These are phyloP conservation scores for Nesoenas mayeri DNA, from an alignment of 2,113 vertebrate genomes.

Conservation along the genomic window DNA sequence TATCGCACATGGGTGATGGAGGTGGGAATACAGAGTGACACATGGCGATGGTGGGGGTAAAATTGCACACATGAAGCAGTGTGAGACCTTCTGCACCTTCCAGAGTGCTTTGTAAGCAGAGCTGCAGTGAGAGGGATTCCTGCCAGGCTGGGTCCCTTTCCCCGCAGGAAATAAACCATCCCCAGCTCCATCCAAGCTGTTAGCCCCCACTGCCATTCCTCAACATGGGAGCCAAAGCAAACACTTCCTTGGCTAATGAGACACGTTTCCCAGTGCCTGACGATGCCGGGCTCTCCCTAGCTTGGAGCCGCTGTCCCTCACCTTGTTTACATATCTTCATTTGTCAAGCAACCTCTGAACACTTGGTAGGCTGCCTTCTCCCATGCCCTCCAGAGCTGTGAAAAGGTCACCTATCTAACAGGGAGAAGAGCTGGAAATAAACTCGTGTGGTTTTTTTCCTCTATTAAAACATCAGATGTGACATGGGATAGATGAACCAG, in stretches of 20 bases:
- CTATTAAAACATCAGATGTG: neutral
- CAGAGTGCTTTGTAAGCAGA: neutral
- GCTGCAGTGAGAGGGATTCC: neutral
- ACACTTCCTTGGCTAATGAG: neutral
- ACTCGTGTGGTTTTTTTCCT: neutral
- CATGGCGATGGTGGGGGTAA: too few relatives aligned
- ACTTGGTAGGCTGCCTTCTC: neutral
- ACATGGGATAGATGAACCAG: neutral
- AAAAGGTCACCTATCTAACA: constrained; percentile 38
- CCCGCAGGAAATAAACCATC: neutral
- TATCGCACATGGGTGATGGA: fast-evolving
- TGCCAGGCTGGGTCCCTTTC: neutral
- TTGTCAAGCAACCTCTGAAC: constrained; percentile 1
- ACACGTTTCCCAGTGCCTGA: neutral
- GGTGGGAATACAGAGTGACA: neutral
- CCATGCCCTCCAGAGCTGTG: neutral
- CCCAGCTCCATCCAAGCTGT: neutral
- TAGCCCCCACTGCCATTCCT: neutral
- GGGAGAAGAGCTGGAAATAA: neutral
- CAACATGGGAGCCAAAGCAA: neutral
- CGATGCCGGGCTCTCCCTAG: neutral
- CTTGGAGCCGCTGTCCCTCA: neutral
- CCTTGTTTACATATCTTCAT: neutral
- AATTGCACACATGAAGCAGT: neutral
- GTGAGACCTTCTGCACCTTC: neutral